phyloP scores from a whole-genome alignment of 2,113 vertebrate species.

The Colossoma macropomum region DNA sequence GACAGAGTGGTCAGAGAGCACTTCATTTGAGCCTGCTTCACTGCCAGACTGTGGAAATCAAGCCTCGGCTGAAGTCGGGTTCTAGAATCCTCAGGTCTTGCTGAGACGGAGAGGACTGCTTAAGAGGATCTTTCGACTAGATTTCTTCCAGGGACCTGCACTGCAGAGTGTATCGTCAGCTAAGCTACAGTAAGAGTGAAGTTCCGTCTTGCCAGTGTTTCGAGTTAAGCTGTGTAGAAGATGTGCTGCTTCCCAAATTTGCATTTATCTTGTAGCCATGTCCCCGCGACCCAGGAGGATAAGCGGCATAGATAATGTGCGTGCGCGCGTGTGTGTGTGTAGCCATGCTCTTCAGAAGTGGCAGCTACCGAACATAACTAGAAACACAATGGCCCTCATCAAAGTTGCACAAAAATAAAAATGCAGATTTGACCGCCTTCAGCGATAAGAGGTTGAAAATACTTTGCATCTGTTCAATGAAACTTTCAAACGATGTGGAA shows the following conservation, averaged over 20 bases:
- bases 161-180: neutral
- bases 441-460: no score
- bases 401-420: no score
- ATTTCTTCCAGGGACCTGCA: neutral
- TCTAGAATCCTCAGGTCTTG: conserved; percentile 2
- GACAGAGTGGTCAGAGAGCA: conserved; percentile 1
- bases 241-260: neutral
- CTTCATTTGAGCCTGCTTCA: neutral
- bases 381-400: no score
- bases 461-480: no score
- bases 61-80: neutral
- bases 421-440: no score
- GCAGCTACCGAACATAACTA: no score
- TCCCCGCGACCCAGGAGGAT: no score
- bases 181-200: neutral
- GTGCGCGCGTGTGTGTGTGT: no score
- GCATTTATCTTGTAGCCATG: neutral
- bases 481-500: no score
- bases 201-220: neutral
- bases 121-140: neutral
- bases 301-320: no score
- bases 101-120: neutral
- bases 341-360: no score
- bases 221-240: neutral
- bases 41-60: neutral